Base-by-base conservation (phyloP, 2,888 invertebrate species). In the Drosophila picticornis region DNA sequence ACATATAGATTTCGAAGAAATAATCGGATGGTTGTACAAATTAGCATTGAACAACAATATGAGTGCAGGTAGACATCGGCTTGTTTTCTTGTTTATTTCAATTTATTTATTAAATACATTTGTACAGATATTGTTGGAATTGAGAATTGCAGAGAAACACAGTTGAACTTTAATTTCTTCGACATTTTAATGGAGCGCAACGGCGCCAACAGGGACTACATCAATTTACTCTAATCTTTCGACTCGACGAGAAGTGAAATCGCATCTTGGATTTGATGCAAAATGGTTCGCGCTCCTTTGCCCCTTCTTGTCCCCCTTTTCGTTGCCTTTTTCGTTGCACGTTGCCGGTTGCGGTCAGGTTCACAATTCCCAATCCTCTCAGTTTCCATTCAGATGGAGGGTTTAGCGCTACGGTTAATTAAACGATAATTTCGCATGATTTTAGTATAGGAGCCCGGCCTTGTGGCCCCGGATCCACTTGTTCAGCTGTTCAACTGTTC, bases 401-500 rank as follows among this genome's bases (percentile, higher is more conserved):
- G 75, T 63, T 80, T 84, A 83, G 81, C 80, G 89, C 75, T 81
- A 84, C 90, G 91, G 90, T 90, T 91, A 91, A 91, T 91, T 91
- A 87, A 91, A 90, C 91, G 89, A 91, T 91, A 91, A 91, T 91
- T 91, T 91, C 83, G 81, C 80, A 80, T 81, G 80, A 81, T 81
- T 81, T 84, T 81, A 75, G 81, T 75, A 50, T 36, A 64, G 68
- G 71, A 61, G 60, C 68, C 19, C 25, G 32, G 58, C 9, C 63
- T 63, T 38, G n/a, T 36, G 7, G 48, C 31, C 4, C 29, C 46
- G 50, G 68, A 58, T 56, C 65, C 73, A 70, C 70, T 66, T 69
- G 63, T 81, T 74, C 75, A 69, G 57, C 57, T 69, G 69, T 34
- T 34, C 34, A 32, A 10, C 32, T 68, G 63, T 81, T 77, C 75